These are phyloP conservation scores for Tenodera sinensis DNA, from an alignment of 2,888 invertebrate genomes.

Conservation along the genomic window DNA sequence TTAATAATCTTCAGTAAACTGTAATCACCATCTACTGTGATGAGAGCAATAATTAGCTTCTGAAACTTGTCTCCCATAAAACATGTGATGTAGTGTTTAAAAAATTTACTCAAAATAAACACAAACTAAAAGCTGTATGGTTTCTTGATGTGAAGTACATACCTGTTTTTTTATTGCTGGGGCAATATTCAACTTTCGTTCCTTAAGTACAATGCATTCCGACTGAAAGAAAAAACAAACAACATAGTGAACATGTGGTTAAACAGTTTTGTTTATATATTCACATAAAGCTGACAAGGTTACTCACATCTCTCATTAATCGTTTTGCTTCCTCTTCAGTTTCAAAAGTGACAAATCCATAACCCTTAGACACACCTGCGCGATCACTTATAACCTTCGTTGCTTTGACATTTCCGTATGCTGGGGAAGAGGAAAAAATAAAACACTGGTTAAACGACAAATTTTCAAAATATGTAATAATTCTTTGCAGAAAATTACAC, in stretches of 20 bases:
- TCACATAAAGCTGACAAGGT: not conserved
- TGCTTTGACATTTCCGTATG: conserved; percentile 41
- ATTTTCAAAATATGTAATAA: no score
- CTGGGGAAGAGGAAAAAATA: not conserved
- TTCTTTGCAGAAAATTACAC: no score
- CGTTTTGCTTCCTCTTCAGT: conserved; percentile 80
- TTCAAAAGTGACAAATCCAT: conserved; percentile 79
- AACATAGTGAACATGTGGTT: not conserved
- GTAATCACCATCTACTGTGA: no score
- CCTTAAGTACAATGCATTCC: conserved; percentile 72
- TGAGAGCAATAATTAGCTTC: no score
- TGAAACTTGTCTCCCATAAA: no score
- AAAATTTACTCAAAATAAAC: no score
- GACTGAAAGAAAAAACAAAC: conserved; percentile 48
- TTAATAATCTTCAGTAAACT: no score
- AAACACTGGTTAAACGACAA: no score
- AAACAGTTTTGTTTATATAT: not conserved
- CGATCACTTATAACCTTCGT: conserved; percentile 55
- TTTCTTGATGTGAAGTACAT: conserved; percentile 23
- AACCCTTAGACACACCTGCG: conserved; percentile 55
- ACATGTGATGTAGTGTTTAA: no score
- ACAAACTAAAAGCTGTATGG: no score
- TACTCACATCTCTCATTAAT: conserved; percentile 64
- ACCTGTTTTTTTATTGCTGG: conserved; percentile 83
- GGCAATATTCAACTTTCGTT: conserved; percentile 80